phyloP scores from a whole-genome alignment of 92 coral and sea anemone species.

The Phymanthus crucifer region DNA sequence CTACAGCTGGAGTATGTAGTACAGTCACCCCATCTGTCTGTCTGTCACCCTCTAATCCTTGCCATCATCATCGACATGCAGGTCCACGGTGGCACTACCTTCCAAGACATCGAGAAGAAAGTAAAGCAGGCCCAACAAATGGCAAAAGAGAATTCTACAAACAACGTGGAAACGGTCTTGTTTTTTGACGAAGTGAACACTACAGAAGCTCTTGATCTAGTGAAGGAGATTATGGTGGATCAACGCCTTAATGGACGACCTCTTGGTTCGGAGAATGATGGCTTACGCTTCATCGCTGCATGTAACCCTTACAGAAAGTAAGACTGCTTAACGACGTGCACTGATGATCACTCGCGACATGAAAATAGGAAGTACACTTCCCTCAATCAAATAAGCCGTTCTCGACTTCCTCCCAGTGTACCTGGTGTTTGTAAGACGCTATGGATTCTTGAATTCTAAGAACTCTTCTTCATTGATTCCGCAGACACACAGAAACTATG shows the following conservation, averaged over 20 bases:
- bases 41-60: not conserved
- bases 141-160: constrained; percentile 53
- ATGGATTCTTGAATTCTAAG: constrained; percentile 73
- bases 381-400: no score
- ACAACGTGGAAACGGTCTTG: constrained; percentile 59
- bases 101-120: constrained; percentile 66
- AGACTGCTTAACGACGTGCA: constrained; percentile 31
- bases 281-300: constrained; percentile 66
- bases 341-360: no score
- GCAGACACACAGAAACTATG: constrained; percentile 49
- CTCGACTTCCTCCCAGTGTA: no score
- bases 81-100: constrained; percentile 89
- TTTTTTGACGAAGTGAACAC: constrained; percentile 84
- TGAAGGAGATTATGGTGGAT: constrained; percentile 84
- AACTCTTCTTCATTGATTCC: constrained; percentile 31
- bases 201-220: constrained; percentile 72
- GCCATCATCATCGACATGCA: not conserved
- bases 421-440: no score
- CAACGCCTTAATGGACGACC: constrained; percentile 62
- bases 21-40: not conserved
- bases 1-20: not conserved
- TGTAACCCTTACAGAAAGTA: constrained; percentile 69
- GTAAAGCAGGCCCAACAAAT: constrained; percentile 76
- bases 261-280: constrained; percentile 37
- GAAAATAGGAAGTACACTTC: no score